Percentiles rank a stretch among this genome's conserved stretches.
phyloP scores from a whole-genome alignment of 2,888 invertebrate genomes.

The Timema cristinae region DNA sequence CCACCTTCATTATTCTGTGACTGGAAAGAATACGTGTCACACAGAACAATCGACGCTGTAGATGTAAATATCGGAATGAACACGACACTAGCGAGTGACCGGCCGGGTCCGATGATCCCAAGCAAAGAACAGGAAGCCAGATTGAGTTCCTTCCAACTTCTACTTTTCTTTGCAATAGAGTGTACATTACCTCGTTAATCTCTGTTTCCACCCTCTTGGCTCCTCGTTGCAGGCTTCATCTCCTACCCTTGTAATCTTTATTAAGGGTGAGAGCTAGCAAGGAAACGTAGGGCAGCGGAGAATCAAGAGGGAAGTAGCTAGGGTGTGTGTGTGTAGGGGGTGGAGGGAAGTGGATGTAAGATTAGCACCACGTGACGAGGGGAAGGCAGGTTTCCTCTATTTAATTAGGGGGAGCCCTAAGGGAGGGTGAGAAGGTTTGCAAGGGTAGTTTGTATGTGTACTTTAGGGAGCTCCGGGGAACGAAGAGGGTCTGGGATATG shows the following conservation, averaged over 20 bases:
- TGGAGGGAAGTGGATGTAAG: slow-evolving; percentile 12
- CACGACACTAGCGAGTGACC: too few relatives aligned
- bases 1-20: too few relatives aligned
- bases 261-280: slow-evolving; percentile 1
- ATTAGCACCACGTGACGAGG: slow-evolving; percentile 10
- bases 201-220: slow-evolving; percentile 6
- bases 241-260: slow-evolving; percentile 14
- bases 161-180: too few relatives aligned
- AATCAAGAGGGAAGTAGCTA: not conserved
- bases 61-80: too few relatives aligned
- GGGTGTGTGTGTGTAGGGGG: not conserved
- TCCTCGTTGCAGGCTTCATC: not conserved
- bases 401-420: not conserved
- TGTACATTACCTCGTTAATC: slow-evolving; percentile 11
- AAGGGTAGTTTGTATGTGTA: not conserved
- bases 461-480: too few relatives aligned
- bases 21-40: too few relatives aligned
- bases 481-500: too few relatives aligned
- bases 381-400: slow-evolving; percentile 5
- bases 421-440: not conserved
- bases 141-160: not conserved
- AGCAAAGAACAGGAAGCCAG: not conserved
- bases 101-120: too few relatives aligned
- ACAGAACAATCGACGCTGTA: too few relatives aligned
- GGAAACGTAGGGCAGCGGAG: not conserved